These are phyloP conservation scores for Cyclophora punctaria DNA, from an alignment of 2,888 invertebrate genomes.

Conservation along the genomic window DNA sequence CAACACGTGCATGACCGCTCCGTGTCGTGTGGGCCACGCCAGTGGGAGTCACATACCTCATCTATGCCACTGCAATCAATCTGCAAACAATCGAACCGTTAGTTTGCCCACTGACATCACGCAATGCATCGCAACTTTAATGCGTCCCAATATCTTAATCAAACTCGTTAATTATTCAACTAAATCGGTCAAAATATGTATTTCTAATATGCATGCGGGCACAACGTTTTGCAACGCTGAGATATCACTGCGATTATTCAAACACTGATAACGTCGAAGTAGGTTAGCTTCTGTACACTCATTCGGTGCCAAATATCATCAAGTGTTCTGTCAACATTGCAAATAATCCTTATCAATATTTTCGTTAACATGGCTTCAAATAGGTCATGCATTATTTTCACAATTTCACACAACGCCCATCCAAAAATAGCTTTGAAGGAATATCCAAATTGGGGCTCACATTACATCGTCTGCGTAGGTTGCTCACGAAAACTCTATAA, in stretches of 20 bases:
- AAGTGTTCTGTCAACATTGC: constrained; percentile 60
- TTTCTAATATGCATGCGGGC: constrained; percentile 14
- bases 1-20: constrained; percentile 8
- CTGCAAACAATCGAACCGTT: constrained; percentile 42
- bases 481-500: no score
- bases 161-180: not conserved
- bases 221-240: constrained; percentile 47
- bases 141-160: not conserved
- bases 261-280: constrained; percentile 63
- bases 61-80: constrained; percentile 33
- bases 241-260: constrained; percentile 42
- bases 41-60: constrained; percentile 15
- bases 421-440: constrained; percentile 7
- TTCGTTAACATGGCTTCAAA: constrained; percentile 51
- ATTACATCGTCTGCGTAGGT: no score
- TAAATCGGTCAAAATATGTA: constrained; percentile 6
- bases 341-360: constrained; percentile 55
- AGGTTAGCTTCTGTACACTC: constrained; percentile 65
- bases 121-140: constrained; percentile 12
- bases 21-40: constrained; percentile 9
- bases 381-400: constrained; percentile 57
- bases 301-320: constrained; percentile 65
- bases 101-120: constrained; percentile 11
- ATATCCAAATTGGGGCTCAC: no score
- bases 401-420: constrained; percentile 41